Evolutionary conservation across 2,113 vertebrate genomes (phyloP).

Genomic region (Dunckerocampus dactyliophorus): DNA sequence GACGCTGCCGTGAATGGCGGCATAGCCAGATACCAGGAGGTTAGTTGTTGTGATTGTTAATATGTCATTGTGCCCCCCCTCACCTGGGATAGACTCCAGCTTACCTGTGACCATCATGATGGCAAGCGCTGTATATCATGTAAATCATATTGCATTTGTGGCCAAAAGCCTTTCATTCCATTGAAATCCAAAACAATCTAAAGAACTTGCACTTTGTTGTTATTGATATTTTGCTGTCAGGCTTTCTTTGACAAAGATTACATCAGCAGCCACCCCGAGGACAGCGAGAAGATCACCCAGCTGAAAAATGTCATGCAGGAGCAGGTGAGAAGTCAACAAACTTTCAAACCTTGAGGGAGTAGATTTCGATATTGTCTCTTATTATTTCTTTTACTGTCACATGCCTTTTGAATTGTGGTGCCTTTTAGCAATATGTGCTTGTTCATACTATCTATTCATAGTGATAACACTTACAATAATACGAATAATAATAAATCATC

Average conservation of each 20-base stretch:
- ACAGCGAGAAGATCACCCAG: slow-evolving; percentile 92
- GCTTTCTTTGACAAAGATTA: slow-evolving; percentile 99
- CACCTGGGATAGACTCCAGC: neutral
- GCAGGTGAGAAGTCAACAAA: slow-evolving; percentile 74
- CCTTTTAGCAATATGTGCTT: too few species aligned
- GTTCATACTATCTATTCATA: too few species aligned
- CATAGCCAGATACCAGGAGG: slow-evolving; percentile 96
- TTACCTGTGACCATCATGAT: neutral
- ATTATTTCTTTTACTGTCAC: too few species aligned
- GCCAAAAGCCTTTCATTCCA: too few species aligned
- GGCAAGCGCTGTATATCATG: neutral
- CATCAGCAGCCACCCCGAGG: slow-evolving; percentile 89
- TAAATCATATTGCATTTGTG: too few species aligned
- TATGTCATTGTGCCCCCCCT: neutral
- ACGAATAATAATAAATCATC: too few species aligned
- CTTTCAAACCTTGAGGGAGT: neutral
- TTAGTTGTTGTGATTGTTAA: slow-evolving; percentile 33
- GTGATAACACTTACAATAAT: too few species aligned
- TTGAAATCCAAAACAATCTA: too few species aligned
- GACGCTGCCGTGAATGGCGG: slow-evolving; percentile 95
- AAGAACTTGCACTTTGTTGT: neutral
- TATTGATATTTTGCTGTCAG: slow-evolving; percentile 53
- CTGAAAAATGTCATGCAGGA: slow-evolving; percentile 99
- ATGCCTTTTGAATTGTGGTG: neutral
- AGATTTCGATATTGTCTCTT: too few species aligned